phyloP scores from a whole-genome alignment of 92 coral and sea anemone species.

The Porites divaricata region DNA sequence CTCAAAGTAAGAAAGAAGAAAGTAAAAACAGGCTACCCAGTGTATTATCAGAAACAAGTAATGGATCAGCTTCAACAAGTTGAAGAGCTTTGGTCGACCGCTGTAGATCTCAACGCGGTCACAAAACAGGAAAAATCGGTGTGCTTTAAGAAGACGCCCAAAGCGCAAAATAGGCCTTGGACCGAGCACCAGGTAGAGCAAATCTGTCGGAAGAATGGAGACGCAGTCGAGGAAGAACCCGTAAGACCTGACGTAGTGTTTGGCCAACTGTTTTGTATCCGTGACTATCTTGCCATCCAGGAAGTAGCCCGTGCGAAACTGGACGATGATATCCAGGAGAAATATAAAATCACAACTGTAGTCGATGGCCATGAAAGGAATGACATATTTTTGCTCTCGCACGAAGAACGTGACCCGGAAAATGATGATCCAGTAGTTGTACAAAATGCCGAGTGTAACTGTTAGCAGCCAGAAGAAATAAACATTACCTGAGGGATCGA shows the following conservation, averaged over 20 bases:
- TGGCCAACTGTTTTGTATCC: conserved; percentile 57
- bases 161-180: conserved; percentile 82
- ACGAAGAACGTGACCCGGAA: conserved; percentile 74
- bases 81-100: conserved; percentile 91
- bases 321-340: conserved; percentile 81
- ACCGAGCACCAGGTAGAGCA: conserved; percentile 75
- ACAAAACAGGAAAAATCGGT: conserved; percentile 85
- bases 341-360: conserved; percentile 83
- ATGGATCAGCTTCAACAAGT: conserved; percentile 88
- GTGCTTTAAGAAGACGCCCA: conserved; percentile 79
- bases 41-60: conserved; percentile 92
- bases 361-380: conserved; percentile 76
- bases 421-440: conserved; percentile 86
- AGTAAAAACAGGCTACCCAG: conserved; percentile 96
- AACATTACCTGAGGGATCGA: conserved; percentile 82
- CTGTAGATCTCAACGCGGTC: conserved; percentile 94
- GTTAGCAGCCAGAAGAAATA: conserved; percentile 86
- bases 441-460: conserved; percentile 82
- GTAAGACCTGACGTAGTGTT: conserved; percentile 69
- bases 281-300: conserved; percentile 86
- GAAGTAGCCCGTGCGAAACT: conserved; percentile 85
- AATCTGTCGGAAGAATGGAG: conserved; percentile 77
- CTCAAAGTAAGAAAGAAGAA: conserved; percentile 79
- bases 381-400: conserved; percentile 45
- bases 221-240: conserved; percentile 83